Base-by-base conservation (phyloP, 1,140 invertebrate species). In the Cephus cinctus region DNA sequence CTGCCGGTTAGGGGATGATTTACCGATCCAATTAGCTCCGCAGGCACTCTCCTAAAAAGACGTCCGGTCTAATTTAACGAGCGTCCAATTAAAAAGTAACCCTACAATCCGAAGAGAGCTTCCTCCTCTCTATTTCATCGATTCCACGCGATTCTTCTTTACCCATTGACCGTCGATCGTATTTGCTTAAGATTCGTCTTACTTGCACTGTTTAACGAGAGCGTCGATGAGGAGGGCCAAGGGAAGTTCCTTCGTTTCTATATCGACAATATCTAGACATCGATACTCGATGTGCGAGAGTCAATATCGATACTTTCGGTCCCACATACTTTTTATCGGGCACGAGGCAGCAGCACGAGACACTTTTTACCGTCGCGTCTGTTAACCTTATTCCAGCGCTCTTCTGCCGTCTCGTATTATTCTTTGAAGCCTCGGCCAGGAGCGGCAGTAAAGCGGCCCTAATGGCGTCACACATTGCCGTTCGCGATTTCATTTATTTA, bases 11-110 rank as follows among this genome's bases (percentile, higher is more conserved):
- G 70, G 63, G 73, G 73, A 76, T 77, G 75, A 77, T 77, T 77
- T 77, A 77, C 73, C 70, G 75, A 76, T 76, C 73, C 72, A 76
- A 77, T 77, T 77, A 77, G 73, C 63, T 64, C 57, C 55, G 56
- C 59, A 52, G 54, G 54, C 52, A 63, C 57, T 61, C 63, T 64
- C 59, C 66, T 68, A 69, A 75, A 73, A 73, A 73, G 71, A 73
- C 69, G 69, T 71, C 69, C 68, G 69, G 70, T 76, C 71, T 72
- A 75, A 76, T 74, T 75, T 75, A 75, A 77, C 71, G 70, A 69
- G 57, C 67, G 65, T 70, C 68, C 71, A 73, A 72, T 76, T 75
- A 76, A 75, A 70, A 60, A 67, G 63, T 70, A 67, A 71, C n/a
- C n/a, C n/a, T n/a, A n/a, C n/a, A n/a, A n/a, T n/a, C n/a, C n/a